phyloP scores from a whole-genome alignment of 2,888 invertebrate genomes.

The Anodontia alba region DNA sequence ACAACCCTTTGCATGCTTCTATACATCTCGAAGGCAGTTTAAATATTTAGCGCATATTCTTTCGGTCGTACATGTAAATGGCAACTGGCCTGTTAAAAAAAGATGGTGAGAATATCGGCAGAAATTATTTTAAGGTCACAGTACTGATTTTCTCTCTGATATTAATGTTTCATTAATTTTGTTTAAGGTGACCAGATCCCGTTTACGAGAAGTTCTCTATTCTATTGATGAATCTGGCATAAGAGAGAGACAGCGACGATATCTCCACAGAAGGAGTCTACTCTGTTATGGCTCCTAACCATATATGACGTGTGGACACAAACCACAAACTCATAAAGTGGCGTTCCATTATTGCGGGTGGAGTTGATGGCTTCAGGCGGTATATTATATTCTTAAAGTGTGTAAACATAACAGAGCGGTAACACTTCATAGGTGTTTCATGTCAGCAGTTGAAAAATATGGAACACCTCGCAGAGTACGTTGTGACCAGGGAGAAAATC shows the following conservation, averaged over 20 bases:
- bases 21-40: too few species aligned
- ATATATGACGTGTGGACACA: slow-evolving; percentile 52
- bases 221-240: neutral
- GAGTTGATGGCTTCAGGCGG: slow-evolving; percentile 54
- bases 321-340: slow-evolving; percentile 53
- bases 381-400: slow-evolving; percentile 34
- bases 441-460: slow-evolving; percentile 17
- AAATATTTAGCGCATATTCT: too few species aligned
- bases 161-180: too few species aligned
- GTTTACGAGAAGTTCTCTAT: slow-evolving; percentile 22
- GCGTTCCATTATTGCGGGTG: slow-evolving; percentile 44
- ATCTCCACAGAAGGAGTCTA: slow-evolving; percentile 28
- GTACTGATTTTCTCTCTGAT: too few species aligned
- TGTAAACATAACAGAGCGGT: slow-evolving; percentile 42
- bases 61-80: too few species aligned
- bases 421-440: slow-evolving; percentile 33
- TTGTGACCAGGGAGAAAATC: slow-evolving; percentile 45
- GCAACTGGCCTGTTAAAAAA: too few species aligned
- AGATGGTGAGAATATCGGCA: too few species aligned
- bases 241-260: neutral
- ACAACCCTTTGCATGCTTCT: too few species aligned
- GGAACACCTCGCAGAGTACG: slow-evolving; percentile 34
- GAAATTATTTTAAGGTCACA: too few species aligned
- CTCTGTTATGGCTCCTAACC: slow-evolving; percentile 38
- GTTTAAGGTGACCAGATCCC: slow-evolving; percentile 13